Evolutionary conservation across 2,113 vertebrate species (phyloP).

Genomic region (Rostratula benghalensis): DNA sequence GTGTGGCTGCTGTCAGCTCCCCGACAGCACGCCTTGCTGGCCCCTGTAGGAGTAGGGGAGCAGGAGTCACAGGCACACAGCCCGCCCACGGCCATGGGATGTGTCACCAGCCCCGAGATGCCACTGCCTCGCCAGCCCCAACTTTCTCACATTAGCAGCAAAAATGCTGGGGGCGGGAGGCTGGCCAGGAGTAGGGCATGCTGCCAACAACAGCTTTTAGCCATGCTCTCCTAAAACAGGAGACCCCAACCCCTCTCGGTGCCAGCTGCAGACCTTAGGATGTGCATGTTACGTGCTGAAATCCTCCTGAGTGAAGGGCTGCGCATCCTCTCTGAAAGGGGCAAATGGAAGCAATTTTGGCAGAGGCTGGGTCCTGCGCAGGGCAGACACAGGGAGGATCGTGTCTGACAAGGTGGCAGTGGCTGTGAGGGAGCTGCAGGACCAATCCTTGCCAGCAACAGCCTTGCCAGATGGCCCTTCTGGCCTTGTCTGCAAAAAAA

Average conservation of each 20-base stretch:
- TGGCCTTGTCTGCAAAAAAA: not conserved
- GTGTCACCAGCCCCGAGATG: not conserved
- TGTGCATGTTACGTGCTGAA: not conserved
- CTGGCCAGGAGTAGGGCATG: not conserved
- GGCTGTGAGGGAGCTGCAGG: not conserved
- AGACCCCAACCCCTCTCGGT: accelerated
- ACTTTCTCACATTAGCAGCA: not conserved
- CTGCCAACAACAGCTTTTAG: not conserved
- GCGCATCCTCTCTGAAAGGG: no score
- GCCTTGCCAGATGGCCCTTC: not conserved
- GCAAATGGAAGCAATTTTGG: not conserved
- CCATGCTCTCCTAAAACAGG: not conserved
- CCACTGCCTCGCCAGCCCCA: accelerated
- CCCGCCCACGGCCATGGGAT: not conserved
- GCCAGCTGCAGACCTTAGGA: not conserved
- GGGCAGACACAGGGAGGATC: not conserved
- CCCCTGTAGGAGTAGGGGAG: not conserved
- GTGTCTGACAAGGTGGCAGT: not conserved
- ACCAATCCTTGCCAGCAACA: not conserved
- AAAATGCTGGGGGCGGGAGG: not conserved
- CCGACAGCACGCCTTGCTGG: accelerated
- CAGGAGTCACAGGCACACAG: not conserved
- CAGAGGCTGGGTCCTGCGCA: not conserved
- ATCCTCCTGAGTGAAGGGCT: not conserved
- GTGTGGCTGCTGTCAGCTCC: not conserved